A percentile compares a stretch with the other conserved stretches of the same genome.
Evolutionary conservation across 1,140 invertebrate genomes (phyloP).

Genomic region (Chymomyza costata): DNA sequence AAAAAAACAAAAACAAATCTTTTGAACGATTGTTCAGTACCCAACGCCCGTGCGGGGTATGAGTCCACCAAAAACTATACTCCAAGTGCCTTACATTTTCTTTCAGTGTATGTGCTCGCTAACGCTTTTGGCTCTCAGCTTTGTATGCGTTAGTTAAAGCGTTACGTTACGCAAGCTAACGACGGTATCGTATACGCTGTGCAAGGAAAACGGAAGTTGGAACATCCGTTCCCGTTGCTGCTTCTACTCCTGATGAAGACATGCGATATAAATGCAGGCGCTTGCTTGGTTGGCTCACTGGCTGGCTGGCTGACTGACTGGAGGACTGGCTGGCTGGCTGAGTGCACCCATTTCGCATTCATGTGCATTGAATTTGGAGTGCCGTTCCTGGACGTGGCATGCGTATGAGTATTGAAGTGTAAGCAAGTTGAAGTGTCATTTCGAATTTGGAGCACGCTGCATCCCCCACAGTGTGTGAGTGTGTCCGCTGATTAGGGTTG

Average conservation of each 20-base stretch:
- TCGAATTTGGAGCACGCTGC: constrained; percentile 52
- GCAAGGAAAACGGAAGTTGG: constrained; percentile 51
- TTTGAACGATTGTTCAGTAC: too few relatives aligned
- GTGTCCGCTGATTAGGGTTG: constrained; percentile 66
- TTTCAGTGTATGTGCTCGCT: neutral
- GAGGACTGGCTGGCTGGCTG: neutral
- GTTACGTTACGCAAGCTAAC: constrained; percentile 37
- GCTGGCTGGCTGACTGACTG: neutral
- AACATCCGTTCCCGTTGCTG: constrained; percentile 42
- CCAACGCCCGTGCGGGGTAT: too few relatives aligned
- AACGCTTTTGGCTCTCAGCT: constrained; percentile 10
- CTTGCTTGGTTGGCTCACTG: constrained; percentile 1
- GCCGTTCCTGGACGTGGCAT: constrained; percentile 53
- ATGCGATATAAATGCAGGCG: constrained; percentile 65
- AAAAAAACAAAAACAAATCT: too few relatives aligned
- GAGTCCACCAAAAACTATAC: too few relatives aligned
- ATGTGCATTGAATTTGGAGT: constrained; percentile 36
- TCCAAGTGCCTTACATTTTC: too few relatives aligned
- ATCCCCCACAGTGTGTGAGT: neutral
- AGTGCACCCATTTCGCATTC: constrained; percentile 46
- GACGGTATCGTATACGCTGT: neutral
- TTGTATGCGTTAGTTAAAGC: constrained; percentile 11
- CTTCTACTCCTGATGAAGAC: constrained; percentile 51
- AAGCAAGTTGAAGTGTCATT: constrained; percentile 68
- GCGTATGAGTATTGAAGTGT: constrained; percentile 67